These are phyloP conservation scores for Thecophora atra DNA, from an alignment of 2,888 invertebrate genomes.

Conservation along the genomic window DNA sequence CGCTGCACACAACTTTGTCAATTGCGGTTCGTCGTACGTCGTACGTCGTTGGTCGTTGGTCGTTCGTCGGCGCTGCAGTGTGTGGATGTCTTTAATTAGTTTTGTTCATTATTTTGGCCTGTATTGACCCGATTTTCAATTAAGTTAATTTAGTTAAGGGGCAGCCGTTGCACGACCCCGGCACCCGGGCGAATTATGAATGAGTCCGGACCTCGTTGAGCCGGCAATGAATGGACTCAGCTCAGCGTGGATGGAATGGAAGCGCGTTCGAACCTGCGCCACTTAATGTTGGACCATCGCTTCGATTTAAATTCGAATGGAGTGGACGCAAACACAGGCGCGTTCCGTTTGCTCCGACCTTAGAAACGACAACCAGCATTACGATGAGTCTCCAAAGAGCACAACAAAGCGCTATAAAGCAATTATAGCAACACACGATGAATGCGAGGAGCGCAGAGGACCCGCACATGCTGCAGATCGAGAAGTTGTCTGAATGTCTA, in stretches of 20 bases:
- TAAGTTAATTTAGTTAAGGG: slow-evolving; percentile 62
- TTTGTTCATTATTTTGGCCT: slow-evolving; percentile 65
- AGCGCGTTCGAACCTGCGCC: slow-evolving; percentile 47
- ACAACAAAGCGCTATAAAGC: slow-evolving; percentile 30
- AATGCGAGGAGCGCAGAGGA: slow-evolving; percentile 37
- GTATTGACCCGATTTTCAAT: slow-evolving; percentile 67
- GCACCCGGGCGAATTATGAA: background rate
- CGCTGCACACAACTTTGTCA: slow-evolving; percentile 27
- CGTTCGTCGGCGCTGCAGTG: slow-evolving; percentile 15
- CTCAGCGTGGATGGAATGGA: slow-evolving; percentile 31
- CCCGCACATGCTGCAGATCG: slow-evolving; percentile 30
- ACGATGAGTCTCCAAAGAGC: slow-evolving; percentile 3
- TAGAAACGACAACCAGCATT: slow-evolving; percentile 42
- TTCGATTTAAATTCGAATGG: no score
- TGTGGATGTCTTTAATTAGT: slow-evolving; percentile 60
- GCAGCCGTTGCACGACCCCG: slow-evolving; percentile 44
- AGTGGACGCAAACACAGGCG: slow-evolving; percentile 41
- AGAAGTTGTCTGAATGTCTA: background rate
- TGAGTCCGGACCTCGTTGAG: slow-evolving; percentile 4
- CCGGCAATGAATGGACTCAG: slow-evolving; percentile 1
- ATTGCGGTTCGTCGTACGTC: background rate
- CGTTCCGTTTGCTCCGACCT: slow-evolving; percentile 39
- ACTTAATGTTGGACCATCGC: slow-evolving; percentile 44
- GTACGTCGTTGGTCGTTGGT: background rate
- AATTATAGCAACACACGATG: slow-evolving; percentile 39